Conservation (phyloP, 2,113 vertebrate species). For the Dermatemys mawii region DNA sequence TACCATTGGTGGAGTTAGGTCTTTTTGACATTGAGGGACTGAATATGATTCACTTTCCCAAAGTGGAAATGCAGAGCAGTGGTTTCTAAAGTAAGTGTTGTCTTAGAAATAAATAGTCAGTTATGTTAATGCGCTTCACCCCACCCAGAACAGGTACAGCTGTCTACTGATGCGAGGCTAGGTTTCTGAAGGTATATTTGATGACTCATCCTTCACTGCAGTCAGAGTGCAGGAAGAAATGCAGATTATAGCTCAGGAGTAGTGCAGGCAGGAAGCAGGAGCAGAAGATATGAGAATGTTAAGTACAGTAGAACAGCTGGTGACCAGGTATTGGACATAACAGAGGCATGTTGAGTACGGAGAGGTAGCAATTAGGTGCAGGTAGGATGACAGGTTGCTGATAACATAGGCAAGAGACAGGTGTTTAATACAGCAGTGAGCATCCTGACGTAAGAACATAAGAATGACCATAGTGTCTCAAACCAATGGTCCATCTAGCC, state of each 20-base stretch:
- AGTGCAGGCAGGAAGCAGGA: not conserved
- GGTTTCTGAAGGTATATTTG: conserved; percentile 29
- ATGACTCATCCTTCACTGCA: conserved; percentile 22
- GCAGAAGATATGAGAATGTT: not conserved
- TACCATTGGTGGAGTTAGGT: not conserved
- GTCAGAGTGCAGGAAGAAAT: not conserved
- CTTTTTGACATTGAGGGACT: not conserved
- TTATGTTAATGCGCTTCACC: not conserved
- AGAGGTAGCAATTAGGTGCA: not conserved
- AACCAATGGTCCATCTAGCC: not conserved
- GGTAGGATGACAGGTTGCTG: not conserved
- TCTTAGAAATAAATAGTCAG: not conserved
- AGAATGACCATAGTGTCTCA: not conserved
- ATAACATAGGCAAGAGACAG: not conserved
- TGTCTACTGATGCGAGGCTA: not conserved
- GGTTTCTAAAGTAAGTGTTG: not conserved
- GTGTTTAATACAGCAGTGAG: not conserved
- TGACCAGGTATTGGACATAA: not conserved
- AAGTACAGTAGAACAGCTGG: not conserved
- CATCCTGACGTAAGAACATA: not conserved
- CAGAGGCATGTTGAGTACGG: not conserved
- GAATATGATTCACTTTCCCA: not conserved
- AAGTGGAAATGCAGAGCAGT: not conserved
- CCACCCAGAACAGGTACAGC: not conserved
- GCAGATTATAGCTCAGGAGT: not conserved